These are phyloP conservation scores for Chlorops oryzae DNA, from an alignment of 1,140 invertebrate genomes.

Conservation along the genomic window DNA sequence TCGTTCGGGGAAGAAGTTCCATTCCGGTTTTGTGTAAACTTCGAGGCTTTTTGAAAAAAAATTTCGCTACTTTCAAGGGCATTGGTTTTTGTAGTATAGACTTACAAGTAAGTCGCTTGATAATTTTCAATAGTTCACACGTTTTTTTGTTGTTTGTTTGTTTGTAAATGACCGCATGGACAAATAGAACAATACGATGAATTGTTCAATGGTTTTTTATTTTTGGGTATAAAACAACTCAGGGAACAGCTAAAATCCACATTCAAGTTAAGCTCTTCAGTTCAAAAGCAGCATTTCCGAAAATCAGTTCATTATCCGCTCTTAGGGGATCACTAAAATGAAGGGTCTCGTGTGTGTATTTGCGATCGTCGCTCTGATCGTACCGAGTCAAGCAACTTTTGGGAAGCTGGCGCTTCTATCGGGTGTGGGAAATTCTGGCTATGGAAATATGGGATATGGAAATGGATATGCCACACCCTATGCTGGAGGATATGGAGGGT, in stretches of 20 bases:
- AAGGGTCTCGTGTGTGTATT: constrained; percentile 1
- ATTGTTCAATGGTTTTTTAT: too few species aligned
- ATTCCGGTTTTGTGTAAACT: too few species aligned
- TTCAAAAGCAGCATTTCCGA: background rate
- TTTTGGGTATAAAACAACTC: background rate
- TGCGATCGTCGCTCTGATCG: constrained; percentile 5
- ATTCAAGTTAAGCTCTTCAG: background rate
- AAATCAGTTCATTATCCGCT: background rate
- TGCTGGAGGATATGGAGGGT: background rate
- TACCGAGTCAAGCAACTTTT: constrained; percentile 28
- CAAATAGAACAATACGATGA: too few species aligned
- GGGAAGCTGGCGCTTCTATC: constrained; percentile 32
- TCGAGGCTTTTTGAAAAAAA: too few species aligned
- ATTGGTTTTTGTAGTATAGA: too few species aligned
- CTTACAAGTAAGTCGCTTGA: too few species aligned
- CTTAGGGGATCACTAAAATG: constrained; percentile 1
- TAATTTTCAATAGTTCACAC: too few species aligned
- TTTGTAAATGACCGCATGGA: too few species aligned
- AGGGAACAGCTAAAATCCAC: background rate
- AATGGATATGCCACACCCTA: constrained; percentile 8
- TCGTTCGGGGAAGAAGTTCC: too few species aligned
- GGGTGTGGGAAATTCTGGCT: constrained; percentile 18
- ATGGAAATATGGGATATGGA: constrained; percentile 18
- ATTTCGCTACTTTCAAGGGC: too few species aligned
- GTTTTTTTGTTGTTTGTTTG: too few species aligned